Base-by-base conservation (phyloP, 53 echinoderm and acorn worm genomes). In the Antedon mediterranea region DNA sequence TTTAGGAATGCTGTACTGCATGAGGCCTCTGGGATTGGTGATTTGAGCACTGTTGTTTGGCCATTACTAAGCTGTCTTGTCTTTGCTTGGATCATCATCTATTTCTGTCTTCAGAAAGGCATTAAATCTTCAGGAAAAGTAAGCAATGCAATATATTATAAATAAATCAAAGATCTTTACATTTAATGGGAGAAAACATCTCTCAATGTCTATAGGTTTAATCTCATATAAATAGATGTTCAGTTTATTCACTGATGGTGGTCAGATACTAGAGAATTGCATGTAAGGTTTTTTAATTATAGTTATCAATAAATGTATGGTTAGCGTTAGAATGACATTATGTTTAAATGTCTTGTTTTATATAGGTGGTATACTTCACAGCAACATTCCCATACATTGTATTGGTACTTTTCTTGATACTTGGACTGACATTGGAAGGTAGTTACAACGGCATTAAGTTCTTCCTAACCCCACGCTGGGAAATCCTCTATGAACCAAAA, bases 101-200 rank as follows among this genome's bases (percentile, higher is more conserved):
- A 85, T 75, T 20, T 81, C 9, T 94, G 94, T 71, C 83, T 94
- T 28, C 72, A 89, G 71, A 90, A 81, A 43, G 94, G 94, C 11
- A 87, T 94, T 74, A 94, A 94, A 77, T 94, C 94, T 72, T 94
- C 94, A 0, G 94, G 94, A 76, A 94, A 94, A 80, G 94, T 94
- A 79, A 84, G 28, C 0, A 34, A 74, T 41, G 23, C 28, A 0
- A 70, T 30, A 26, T n/a, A 13, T 43, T 11, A 28, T n/a, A n/a
- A n/a, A n/a, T n/a, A n/a, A n/a, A n/a, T 37, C 4, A n/a, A n/a
- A n/a, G n/a, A n/a, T n/a, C n/a, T n/a, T n/a, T n/a, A n/a, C n/a
- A n/a, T n/a, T n/a, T n/a, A n/a, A n/a, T n/a, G n/a, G n/a, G n/a
- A n/a, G n/a, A n/a, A n/a, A n/a, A n/a, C n/a, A n/a, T n/a, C n/a